A percentile compares a stretch with the other conserved stretches of the same genome.
Evolutionary conservation across 2,888 invertebrate species (phyloP).

Genomic region (Drosophila kambysellisi): DNA sequence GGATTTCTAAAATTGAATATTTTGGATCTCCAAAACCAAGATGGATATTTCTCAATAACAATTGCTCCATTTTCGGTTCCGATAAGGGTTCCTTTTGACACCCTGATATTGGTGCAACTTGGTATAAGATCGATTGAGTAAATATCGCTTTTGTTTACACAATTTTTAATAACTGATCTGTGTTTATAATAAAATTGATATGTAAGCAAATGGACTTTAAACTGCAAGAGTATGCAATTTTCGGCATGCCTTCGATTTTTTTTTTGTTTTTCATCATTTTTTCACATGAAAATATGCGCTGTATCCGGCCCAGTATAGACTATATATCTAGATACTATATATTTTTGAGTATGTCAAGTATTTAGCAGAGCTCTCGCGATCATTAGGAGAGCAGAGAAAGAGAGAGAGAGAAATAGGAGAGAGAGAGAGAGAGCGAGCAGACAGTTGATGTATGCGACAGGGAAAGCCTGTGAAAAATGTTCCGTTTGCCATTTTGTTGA

Average conservation of each 20-base stretch:
- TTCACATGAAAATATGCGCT: slow-evolving; percentile 70
- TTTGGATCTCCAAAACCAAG: not conserved
- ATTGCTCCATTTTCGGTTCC: not conserved
- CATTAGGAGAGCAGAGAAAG: slow-evolving; percentile 36
- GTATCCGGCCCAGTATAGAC: slow-evolving; percentile 59
- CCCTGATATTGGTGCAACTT: not conserved
- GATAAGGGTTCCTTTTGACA: not conserved
- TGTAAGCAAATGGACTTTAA: not conserved
- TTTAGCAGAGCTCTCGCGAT: slow-evolving; percentile 45
- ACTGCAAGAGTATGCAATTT: not conserved
- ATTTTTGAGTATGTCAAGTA: slow-evolving; percentile 47
- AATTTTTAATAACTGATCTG: not conserved
- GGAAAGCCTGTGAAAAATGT: slow-evolving; percentile 56
- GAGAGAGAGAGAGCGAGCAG: slow-evolving; percentile 8
- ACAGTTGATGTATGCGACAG: slow-evolving; percentile 21
- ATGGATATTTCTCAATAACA: not conserved
- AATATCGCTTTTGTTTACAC: not conserved
- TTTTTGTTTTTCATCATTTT: slow-evolving; percentile 2
- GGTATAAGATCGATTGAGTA: not conserved
- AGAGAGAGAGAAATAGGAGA: slow-evolving; percentile 2
- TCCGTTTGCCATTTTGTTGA: slow-evolving; percentile 51
- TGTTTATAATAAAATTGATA: not conserved
- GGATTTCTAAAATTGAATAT: not conserved
- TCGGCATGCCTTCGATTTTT: not conserved
- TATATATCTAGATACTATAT: slow-evolving; percentile 28